Evolutionary conservation across 2,113 vertebrate species (phyloP).

Genomic region (Xyliphius kryptos): DNA sequence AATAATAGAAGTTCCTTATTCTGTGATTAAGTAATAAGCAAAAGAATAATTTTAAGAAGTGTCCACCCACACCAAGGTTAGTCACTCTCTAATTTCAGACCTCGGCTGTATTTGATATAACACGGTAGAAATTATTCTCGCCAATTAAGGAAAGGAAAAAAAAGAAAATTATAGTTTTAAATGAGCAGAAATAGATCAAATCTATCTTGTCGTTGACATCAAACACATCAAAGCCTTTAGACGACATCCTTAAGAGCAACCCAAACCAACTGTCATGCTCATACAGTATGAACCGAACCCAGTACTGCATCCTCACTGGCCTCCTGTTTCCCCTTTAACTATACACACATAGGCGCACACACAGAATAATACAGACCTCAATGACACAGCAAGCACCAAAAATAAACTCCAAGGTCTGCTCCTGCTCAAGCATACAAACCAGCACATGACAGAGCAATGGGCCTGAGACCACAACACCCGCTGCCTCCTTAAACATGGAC

Average conservation of each 20-base stretch:
- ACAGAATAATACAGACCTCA: too few relatives aligned
- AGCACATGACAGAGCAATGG: slow-evolving; percentile 10
- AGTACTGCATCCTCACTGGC: slow-evolving; percentile 42
- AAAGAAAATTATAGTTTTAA: slow-evolving; percentile 20
- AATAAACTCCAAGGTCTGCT: slow-evolving; percentile 32
- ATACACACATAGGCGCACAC: too few relatives aligned
- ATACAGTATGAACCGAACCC: slow-evolving; percentile 38
- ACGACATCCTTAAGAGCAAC: slow-evolving; percentile 14
- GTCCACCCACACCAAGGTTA: too few relatives aligned
- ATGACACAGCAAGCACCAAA: slow-evolving; percentile 53
- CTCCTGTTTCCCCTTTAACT: slow-evolving; percentile 25
- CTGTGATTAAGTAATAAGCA: too few relatives aligned
- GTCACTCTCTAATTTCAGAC: too few relatives aligned
- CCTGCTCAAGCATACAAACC: slow-evolving; percentile 19
- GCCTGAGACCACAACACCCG: background rate
- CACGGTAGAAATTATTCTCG: too few relatives aligned
- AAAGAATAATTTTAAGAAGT: too few relatives aligned
- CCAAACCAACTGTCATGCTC: slow-evolving; percentile 25
- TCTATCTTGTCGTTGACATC: slow-evolving; percentile 22
- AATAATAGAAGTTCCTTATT: too few relatives aligned
- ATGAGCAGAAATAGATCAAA: slow-evolving; percentile 25
- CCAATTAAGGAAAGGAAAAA: too few relatives aligned
- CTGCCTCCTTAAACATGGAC: background rate
- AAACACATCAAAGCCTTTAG: slow-evolving; percentile 41
- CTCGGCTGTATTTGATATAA: too few relatives aligned